These are phyloP conservation scores for Fissipunctia ypsillon DNA, from an alignment of 2,888 invertebrate species.

Conservation along the genomic window DNA sequence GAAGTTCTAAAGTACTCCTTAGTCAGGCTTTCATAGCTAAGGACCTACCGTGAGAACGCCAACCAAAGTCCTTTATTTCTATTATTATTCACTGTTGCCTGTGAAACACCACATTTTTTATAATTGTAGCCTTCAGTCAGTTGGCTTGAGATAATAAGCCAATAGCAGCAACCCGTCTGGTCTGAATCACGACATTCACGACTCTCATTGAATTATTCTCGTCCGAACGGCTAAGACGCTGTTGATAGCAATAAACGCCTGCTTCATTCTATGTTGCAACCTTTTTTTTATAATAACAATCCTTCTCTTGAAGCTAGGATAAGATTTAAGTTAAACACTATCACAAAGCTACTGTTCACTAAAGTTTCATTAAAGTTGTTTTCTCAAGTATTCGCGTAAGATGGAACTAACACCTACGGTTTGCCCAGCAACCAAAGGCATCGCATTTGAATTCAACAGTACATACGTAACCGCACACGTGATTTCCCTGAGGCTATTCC, in stretches of 20 bases:
- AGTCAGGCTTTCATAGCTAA: not conserved
- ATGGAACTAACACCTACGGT: not conserved
- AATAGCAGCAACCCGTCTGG: slow-evolving; percentile 24
- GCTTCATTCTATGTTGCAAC: slow-evolving; percentile 1
- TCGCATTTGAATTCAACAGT: slow-evolving; percentile 30
- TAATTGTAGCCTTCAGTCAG: slow-evolving; percentile 37
- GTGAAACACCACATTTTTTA: slow-evolving; percentile 25
- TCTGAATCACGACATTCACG: slow-evolving; percentile 34
- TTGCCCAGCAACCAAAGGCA: slow-evolving; percentile 14
- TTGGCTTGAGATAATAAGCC: slow-evolving; percentile 36
- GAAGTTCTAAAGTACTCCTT: not conserved
- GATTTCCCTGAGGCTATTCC: slow-evolving; percentile 53
- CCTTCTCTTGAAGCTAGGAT: not conserved
- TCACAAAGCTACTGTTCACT: not conserved
- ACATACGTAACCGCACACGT: slow-evolving; percentile 49
- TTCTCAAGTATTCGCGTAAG: not conserved
- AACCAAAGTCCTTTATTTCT: slow-evolving; percentile 13
- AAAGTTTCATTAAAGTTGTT: not conserved
- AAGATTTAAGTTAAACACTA: not conserved
- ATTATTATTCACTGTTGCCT: slow-evolving; percentile 11
- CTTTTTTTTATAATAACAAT: not conserved
- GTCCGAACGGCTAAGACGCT: slow-evolving; percentile 5
- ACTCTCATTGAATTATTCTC: slow-evolving; percentile 30
- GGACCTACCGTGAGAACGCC: slow-evolving; percentile 47
- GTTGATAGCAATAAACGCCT: slow-evolving; percentile 20